phyloP scores from a whole-genome alignment of 37 sponge, comb jelly and placozoan genomes.

The Halisarca cf. caerulea region DNA sequence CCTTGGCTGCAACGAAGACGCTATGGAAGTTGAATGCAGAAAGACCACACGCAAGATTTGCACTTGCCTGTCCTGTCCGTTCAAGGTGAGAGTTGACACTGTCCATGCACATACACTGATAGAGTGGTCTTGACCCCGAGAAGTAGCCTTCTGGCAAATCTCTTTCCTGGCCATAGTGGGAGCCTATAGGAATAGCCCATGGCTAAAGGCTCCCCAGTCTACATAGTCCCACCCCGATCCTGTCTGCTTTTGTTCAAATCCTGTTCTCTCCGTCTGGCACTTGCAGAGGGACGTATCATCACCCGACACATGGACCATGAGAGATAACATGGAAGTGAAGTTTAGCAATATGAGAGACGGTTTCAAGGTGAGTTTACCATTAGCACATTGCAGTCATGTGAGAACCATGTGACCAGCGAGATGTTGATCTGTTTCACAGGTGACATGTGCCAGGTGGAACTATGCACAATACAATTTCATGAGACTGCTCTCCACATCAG shows the following conservation, averaged over 20 bases:
- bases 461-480: too few species aligned
- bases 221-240: too few species aligned
- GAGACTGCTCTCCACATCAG: too few species aligned
- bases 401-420: too few species aligned
- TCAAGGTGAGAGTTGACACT: neutral
- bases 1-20: slow-evolving; percentile 63
- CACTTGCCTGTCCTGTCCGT: slow-evolving; percentile 59
- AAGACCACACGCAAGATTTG: slow-evolving; percentile 49
- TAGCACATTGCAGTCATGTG: neutral
- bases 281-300: neutral
- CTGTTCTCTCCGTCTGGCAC: neutral
- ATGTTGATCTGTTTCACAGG: too few species aligned
- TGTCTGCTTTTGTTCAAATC: too few species aligned
- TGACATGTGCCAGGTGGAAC: too few species aligned
- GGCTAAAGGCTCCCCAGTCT: too few species aligned
- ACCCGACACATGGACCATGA: neutral
- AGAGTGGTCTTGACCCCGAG: too few species aligned
- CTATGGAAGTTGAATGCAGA: slow-evolving; percentile 59
- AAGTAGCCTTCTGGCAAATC: too few species aligned
- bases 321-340: neutral
- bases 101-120: neutral
- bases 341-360: neutral
- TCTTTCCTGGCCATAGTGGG: neutral
- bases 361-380: neutral
- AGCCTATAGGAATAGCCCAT: neutral